A percentile compares a stretch with the other conserved stretches of the same genome.
Conservation (phyloP, 1,140 invertebrate species). For the Ptiloglossa arizonensis region DNA sequence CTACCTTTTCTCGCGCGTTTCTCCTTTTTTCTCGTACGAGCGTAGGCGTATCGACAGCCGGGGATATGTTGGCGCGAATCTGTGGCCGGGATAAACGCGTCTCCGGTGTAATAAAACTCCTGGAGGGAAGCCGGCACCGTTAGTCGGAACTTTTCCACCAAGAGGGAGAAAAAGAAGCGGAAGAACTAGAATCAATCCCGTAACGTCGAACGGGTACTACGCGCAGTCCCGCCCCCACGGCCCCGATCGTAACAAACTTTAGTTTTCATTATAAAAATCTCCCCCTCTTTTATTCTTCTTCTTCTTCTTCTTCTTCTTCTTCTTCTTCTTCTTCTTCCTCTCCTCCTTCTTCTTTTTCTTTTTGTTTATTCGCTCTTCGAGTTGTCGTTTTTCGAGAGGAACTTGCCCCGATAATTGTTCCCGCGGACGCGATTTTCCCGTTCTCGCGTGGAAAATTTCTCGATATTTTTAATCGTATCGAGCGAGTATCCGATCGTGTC, state of each 20-base stretch:
- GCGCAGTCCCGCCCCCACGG: background rate
- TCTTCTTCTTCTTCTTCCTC: too few species aligned
- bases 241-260: constrained; percentile 42
- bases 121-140: constrained; percentile 45
- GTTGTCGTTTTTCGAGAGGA: too few species aligned
- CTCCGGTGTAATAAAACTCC: constrained; percentile 59
- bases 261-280: constrained; percentile 22
- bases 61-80: constrained; percentile 60
- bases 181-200: constrained; percentile 59
- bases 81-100: constrained; percentile 60
- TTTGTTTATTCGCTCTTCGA: too few species aligned
- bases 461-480: too few species aligned
- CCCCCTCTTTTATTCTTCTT: too few species aligned
- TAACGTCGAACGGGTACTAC: constrained; percentile 18
- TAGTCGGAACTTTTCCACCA: constrained; percentile 54
- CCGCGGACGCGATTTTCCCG: too few species aligned
- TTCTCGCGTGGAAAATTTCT: too few species aligned
- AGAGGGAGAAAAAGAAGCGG: background rate
- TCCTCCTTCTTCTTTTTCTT: too few species aligned
- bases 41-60: constrained; percentile 40
- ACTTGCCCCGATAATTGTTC: too few species aligned
- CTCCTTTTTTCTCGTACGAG: constrained; percentile 32
- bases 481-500: too few species aligned
- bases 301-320: too few species aligned
- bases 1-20: background rate